Evolutionary conservation across 2,797 vertebrate genomes (phyloP).

Genomic region (Gymnodraco acuticeps): DNA sequence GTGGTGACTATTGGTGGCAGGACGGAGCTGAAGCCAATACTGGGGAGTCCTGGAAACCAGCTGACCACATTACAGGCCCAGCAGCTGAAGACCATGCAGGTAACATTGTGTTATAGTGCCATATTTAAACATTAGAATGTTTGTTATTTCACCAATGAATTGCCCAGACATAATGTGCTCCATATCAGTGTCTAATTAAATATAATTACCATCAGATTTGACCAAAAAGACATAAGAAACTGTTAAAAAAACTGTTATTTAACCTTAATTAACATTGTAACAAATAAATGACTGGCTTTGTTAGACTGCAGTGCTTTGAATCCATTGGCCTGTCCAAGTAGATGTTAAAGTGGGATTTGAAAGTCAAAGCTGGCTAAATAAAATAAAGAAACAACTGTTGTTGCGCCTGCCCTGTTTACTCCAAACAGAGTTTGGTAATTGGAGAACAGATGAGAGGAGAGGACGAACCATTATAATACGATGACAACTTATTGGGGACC

Average conservation of each 20-base stretch:
- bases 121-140: background rate
- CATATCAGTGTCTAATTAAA: background rate
- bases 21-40: constrained; percentile 90
- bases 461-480: too few species aligned
- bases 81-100: constrained; percentile 97
- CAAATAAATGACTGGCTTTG: background rate
- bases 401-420: background rate
- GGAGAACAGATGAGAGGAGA: background rate
- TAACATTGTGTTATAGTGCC: constrained; percentile 69
- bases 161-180: background rate
- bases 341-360: background rate
- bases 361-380: too few species aligned
- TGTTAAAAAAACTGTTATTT: background rate
- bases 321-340: background rate
- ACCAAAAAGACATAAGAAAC: background rate
- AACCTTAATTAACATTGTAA: background rate
- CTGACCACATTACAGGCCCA: constrained; percentile 91
- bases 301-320: background rate
- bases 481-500: too few species aligned
- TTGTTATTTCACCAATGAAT: background rate
- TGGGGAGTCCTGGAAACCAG: constrained; percentile 88
- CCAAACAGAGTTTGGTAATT: background rate
- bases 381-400: background rate
- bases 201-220: background rate
- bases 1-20: constrained; percentile 93